Conservation (phyloP, 1,140 invertebrate genomes). For the Aphidius ervi region DNA sequence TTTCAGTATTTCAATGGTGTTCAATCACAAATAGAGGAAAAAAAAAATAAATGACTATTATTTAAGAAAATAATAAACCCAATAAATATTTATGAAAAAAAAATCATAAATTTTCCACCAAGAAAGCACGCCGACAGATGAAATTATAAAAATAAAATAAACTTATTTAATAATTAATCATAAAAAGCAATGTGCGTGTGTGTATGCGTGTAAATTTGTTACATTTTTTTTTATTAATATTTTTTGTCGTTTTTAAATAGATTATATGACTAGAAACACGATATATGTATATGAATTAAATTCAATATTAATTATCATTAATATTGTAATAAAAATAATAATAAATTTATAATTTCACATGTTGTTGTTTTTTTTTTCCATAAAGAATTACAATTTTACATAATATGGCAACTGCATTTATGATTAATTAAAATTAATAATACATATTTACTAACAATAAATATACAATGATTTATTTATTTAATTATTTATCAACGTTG, state of each 20-base stretch:
- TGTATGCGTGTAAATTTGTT: constrained; percentile 12
- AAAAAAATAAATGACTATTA: neutral
- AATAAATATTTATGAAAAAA: too few relatives aligned
- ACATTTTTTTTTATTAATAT: constrained; percentile 21
- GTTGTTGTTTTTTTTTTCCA: neutral
- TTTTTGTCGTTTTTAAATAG: constrained; percentile 18
- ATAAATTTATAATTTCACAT: constrained; percentile 21
- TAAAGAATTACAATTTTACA: constrained; percentile 5
- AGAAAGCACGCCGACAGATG: constrained; percentile 5
- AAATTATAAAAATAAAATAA: neutral
- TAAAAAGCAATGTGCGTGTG: constrained; percentile 6
- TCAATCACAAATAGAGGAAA: neutral
- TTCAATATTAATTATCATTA: constrained; percentile 32
- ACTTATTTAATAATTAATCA: neutral
- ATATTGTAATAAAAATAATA: constrained; percentile 25
- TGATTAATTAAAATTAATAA: constrained; percentile 27
- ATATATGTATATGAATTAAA: constrained; percentile 44
- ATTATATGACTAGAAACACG: constrained; percentile 47
- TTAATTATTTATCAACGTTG: neutral
- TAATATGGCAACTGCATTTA: constrained; percentile 30
- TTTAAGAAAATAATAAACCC: too few relatives aligned
- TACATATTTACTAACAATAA: constrained; percentile 15
- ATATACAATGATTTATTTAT: constrained; percentile 1
- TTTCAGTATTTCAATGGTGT: neutral
- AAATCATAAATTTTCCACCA: neutral